Evolutionary conservation across 2,797 vertebrate genomes (phyloP), one percentile per base, ranked within the genome.

Genomic region (Apodemus agrarius): DNA sequence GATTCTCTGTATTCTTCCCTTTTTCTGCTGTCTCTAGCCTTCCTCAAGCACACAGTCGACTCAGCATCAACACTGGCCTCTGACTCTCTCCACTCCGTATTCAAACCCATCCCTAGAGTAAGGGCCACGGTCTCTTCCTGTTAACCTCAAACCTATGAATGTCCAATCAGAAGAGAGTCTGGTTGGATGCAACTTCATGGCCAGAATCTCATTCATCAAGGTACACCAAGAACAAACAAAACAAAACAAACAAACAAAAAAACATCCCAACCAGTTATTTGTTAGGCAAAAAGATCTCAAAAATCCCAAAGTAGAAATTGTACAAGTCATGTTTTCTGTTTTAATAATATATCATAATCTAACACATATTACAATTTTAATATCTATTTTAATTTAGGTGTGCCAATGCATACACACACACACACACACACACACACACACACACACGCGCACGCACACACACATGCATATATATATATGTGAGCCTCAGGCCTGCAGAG

Each of bases 261-360:
- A 86, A 1, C 34, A 54, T 9, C 13, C 67, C 54, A 78, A 54
- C 13, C 57, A 24, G 43, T 61, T 49, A 87, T 85, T 87, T 85
- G 43, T 49, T 67, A 89, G 59, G 29, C 43, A 91, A 89, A 91
- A 86, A 96, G 83, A 90, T 34, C 29, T 90, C 21, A 65, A 46
- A 93, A 81, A 89, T 85, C 72, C 72, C n/a, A 63, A 89, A 83
- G 16, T 43, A 95, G 34, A 91, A 89, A 75, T 52, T 13, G 86
- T 14, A n/a, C 7, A 80, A 29, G 46, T 61, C 21, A 40, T 31
- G 6, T 67, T 67, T 92, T 78, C 67, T 96, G 31, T 57, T 19
- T n/a, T 10, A 29, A 43, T 76, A 52, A 19, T 76, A 54, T 40
- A 65, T 19, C n/a, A 43, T 43, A 86, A 65, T 14, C 37, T 83